These are phyloP conservation scores for Oryzias javanicus DNA, from an alignment of 2,113 vertebrate genomes.

Conservation along the genomic window DNA sequence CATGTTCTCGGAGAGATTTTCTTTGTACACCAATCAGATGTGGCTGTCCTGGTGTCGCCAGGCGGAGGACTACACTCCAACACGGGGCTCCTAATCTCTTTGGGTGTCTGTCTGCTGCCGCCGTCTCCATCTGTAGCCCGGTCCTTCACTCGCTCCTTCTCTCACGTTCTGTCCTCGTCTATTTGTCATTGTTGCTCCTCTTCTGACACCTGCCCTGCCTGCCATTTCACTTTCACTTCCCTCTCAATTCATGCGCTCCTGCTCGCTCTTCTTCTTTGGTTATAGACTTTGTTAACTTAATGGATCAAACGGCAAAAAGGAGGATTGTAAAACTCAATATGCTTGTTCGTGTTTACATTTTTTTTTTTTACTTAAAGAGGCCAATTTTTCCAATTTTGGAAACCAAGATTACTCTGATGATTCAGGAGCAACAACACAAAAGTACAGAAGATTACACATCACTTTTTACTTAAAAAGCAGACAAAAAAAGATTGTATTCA, in stretches of 20 bases:
- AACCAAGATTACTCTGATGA: too few species aligned
- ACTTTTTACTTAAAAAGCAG: too few species aligned
- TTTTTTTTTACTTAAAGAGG: constrained; percentile 3
- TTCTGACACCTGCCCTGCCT: constrained; percentile 44
- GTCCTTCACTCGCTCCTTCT: constrained; percentile 25
- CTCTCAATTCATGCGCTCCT: constrained; percentile 19
- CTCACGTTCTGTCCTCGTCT: constrained; percentile 47
- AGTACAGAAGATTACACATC: too few species aligned
- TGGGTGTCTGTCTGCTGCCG: constrained; percentile 48
- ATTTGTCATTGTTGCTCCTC: constrained; percentile 58
- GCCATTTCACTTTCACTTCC: constrained; percentile 11
- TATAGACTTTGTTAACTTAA: constrained; percentile 30
- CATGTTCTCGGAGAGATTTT: constrained; percentile 59
- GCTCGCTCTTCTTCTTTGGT: constrained; percentile 12
- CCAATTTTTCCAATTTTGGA: too few species aligned
- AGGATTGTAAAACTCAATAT: background rate
- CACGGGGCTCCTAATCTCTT: constrained; percentile 51
- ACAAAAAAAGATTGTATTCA: too few species aligned
- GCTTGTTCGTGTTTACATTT: background rate
- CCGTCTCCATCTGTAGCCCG: constrained; percentile 37
- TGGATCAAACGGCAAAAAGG: constrained; percentile 33
- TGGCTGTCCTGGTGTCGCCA: constrained; percentile 59
- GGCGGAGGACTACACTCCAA: constrained; percentile 45
- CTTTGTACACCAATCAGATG: constrained; percentile 71
- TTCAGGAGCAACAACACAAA: too few species aligned